Base-by-base conservation (phyloP, 1,140 invertebrate species). In the Cotesia chilonis region DNA sequence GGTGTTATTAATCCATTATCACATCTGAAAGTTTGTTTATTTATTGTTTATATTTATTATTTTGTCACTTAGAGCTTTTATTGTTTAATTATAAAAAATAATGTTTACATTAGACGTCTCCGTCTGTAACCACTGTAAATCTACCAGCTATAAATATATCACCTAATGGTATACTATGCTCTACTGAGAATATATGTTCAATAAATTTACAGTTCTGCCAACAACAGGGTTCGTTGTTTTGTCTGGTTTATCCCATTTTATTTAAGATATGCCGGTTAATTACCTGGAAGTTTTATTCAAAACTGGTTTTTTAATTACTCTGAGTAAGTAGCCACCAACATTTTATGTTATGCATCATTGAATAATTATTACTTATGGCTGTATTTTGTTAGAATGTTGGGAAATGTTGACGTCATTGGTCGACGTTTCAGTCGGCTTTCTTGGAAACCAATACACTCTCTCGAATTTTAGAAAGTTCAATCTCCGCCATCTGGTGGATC, bases 171-270 rank as follows among this genome's bases (percentile, higher is more conserved):
- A 74, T 75, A 75, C 70, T 68, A 76, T 71, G 63, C 14, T 51
- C 74, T 80, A 76, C 6, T 47, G 41, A 79, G 77, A 75, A 77
- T 47, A 64, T 79, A 74, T 65, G 54, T 67, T 57, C 75, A 78
- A 81, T 81, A 79, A 81, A 81, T 81, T 76, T 67, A 64, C 80
- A 81, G 75, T 74, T 67, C 35, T 75, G 55, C 79, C 79, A 81
- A 81, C 72, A 28, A 77, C 14, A 69, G 51, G 59, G 17, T 9
- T 59, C 37, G 55, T 55, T 47, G 63, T 36, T 47, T 65, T 65
- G 36, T 41, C 36, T 65, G 37, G 6, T 47, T 47, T 47, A 47
- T 47, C 6, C 28, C 28, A 28, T 28, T 28, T 28, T 28, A 28
- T 28, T 28, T 1, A 2, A 28, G 2, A 28, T 3, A 28, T 28